A percentile compares a stretch with the other conserved stretches of the same genome.
These are phyloP conservation scores for Limnephilus auricula DNA, from an alignment of 2,888 invertebrate genomes.

Conservation along the genomic window DNA sequence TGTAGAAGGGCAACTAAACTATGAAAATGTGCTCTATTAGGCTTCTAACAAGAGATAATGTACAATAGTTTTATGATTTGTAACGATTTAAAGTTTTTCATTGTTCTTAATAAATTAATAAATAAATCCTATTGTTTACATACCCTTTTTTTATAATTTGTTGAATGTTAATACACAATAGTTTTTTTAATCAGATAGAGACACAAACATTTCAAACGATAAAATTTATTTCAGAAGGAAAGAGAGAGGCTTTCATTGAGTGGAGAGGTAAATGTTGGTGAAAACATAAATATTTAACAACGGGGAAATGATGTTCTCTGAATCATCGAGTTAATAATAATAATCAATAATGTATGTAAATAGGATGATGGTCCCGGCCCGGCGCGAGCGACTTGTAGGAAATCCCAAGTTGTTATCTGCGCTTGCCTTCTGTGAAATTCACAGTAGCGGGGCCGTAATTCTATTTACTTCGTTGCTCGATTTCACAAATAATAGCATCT, in stretches of 20 bases:
- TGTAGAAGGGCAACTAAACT: too few relatives aligned
- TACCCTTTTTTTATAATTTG: too few relatives aligned
- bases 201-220: too few relatives aligned
- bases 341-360: background rate
- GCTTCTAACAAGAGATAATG: too few relatives aligned
- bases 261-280: background rate
- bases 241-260: background rate
- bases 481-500: constrained; percentile 60
- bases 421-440: background rate
- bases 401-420: background rate
- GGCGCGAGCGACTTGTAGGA: background rate
- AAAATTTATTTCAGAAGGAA: background rate
- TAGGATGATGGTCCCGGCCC: background rate
- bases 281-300: background rate
- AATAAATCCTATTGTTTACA: too few relatives aligned
- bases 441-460: constrained; percentile 40
- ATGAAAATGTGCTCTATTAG: too few relatives aligned
- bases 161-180: background rate
- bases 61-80: too few relatives aligned
- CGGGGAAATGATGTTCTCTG: background rate
- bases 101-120: too few relatives aligned
- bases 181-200: too few relatives aligned
- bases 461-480: constrained; percentile 59
- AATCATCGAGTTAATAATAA: background rate
- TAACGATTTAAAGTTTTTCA: too few relatives aligned